Conservation (phyloP, 2,888 invertebrate genomes). For the Helleia helle region DNA sequence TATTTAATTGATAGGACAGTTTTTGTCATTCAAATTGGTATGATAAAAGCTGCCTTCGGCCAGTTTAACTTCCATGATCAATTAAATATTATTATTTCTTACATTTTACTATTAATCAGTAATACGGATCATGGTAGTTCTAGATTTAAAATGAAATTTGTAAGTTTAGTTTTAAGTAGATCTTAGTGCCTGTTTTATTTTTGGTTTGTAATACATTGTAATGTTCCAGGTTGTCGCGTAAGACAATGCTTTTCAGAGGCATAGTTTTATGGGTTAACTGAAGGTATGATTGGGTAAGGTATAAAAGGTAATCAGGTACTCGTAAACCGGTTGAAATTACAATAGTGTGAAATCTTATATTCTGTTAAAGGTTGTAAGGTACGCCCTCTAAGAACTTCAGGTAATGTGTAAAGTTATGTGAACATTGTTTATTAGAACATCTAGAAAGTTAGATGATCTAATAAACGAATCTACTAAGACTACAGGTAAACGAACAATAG, state of each 20-base stretch:
- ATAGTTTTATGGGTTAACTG: conserved; percentile 9
- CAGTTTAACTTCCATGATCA: conserved; percentile 24
- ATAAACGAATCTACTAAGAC: too few relatives aligned
- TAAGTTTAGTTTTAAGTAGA: conserved; percentile 37
- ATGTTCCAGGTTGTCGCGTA: conserved; percentile 22
- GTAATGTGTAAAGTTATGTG: too few relatives aligned
- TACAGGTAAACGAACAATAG: too few relatives aligned
- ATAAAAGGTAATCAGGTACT: too few relatives aligned
- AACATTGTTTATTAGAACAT: too few relatives aligned
- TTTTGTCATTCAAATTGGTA: conserved; percentile 15
- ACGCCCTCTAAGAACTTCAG: too few relatives aligned
- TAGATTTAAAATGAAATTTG: conserved; percentile 57
- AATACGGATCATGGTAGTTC: conserved; percentile 26
- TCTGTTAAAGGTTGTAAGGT: too few relatives aligned
- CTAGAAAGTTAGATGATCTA: too few relatives aligned
- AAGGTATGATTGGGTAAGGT: conserved; percentile 10
- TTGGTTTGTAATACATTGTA: conserved; percentile 20
- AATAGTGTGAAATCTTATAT: too few relatives aligned
- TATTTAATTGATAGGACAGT: conserved; percentile 22
- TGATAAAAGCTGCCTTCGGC: conserved; percentile 17
- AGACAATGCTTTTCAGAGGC: conserved; percentile 10
- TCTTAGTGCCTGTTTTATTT: conserved; percentile 13
- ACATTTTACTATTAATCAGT: neutral
- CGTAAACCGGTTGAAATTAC: neutral
- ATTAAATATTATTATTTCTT: conserved; percentile 4